phyloP scores from a whole-genome alignment of 2,888 invertebrate genomes.

The Drymonia ruficornis region DNA sequence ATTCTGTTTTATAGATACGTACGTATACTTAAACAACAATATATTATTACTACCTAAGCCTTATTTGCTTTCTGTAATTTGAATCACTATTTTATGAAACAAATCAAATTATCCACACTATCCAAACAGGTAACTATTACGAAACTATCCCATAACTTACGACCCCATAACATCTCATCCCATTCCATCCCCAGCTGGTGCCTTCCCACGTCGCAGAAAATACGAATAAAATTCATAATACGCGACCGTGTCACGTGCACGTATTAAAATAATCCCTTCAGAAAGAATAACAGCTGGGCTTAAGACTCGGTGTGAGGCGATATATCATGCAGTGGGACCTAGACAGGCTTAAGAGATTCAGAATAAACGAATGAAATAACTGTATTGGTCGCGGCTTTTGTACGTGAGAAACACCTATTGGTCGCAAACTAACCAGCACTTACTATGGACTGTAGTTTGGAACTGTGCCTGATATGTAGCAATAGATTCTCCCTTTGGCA shows the following conservation, averaged over 20 bases:
- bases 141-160: not conserved
- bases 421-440: not conserved
- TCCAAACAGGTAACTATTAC: not conserved
- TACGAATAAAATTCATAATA: not conserved
- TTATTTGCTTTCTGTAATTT: no score
- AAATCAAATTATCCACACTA: not conserved
- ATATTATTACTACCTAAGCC: no score
- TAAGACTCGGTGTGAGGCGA: constrained; percentile 1
- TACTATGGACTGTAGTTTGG: no score
- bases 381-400: no score
- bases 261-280: constrained; percentile 5
- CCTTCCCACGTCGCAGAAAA: not conserved
- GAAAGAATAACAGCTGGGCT: constrained; percentile 1
- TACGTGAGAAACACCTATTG: not conserved
- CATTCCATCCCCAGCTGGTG: not conserved
- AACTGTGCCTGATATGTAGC: no score
- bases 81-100: not conserved
- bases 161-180: not conserved
- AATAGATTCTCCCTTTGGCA: no score
- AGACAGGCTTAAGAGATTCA: constrained; percentile 3
- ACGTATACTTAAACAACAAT: no score
- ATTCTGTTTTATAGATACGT: no score
- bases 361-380: constrained; percentile 1
- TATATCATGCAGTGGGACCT: constrained; percentile 4
- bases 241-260: not conserved